Evolutionary conservation across 1,140 invertebrate genomes (phyloP), one percentile per base, ranked within the genome.

Genomic region (Riptortus pedestris): DNA sequence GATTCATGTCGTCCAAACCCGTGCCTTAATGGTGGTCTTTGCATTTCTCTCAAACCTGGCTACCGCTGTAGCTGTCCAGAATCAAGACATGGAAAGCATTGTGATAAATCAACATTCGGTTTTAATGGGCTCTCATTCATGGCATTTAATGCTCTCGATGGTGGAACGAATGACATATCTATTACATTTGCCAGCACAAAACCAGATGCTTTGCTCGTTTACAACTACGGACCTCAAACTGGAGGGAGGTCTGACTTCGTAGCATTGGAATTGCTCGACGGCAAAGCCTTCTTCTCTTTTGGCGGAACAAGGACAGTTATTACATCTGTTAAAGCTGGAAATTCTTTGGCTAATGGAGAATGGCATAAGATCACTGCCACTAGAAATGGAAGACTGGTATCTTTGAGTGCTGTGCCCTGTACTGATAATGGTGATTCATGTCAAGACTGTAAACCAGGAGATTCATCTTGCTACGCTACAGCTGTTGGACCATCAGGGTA

Each of bases 321-420:
- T 33, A 90, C 88, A 2, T 82, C 83, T 0, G 81, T 93, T 1
- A 78, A 81, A 0, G 84, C 92, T 7, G 79, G 79, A 14, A 55
- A 52, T 3, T 82, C 81, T 65, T 77, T 96, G 1, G 82, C 88
- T 0, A 88, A 94, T 74, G 92, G 91, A 11, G 81, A 83, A 62
- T 97, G 93, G 93, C 85, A 92, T 70, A 91, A 92, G 72, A 82
- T 96, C 4, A 93, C 89, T 2, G 91, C 91, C 0, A 93, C 90
- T 0, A 83, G 92, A 71, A 93, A 93, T 73, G 87, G 89, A 48
- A 78, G 88, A 64, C 87, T 91, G 0, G 85, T 91, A 52, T 92
- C 90, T 1, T 72, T 95, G 18, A 91, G 87, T 69, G 83, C 94
- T 2, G 83, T 86, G 2, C 77, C 80, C 22, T 93, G 91, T 70